These are phyloP conservation scores for Nebria salina DNA, from an alignment of 2,888 invertebrate species.

Conservation along the genomic window DNA sequence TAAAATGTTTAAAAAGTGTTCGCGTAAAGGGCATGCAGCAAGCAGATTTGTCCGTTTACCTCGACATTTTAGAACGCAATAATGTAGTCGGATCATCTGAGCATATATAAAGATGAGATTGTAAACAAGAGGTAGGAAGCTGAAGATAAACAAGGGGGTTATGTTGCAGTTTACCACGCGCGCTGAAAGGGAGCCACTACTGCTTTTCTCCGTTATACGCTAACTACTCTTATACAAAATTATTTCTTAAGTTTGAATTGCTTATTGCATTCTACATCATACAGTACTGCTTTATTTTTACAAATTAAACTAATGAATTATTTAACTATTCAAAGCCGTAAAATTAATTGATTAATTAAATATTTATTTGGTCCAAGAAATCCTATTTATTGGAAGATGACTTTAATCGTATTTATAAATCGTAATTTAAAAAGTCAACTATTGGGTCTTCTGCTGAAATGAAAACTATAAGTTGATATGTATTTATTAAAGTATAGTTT, in stretches of 20 bases:
- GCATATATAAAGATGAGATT: constrained; percentile 46
- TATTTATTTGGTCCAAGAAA: no score
- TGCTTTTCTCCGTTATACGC: neutral
- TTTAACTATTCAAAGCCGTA: no score
- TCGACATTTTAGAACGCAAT: constrained; percentile 39
- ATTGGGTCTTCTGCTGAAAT: no score
- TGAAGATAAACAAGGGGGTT: constrained; percentile 38
- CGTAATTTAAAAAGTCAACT: no score
- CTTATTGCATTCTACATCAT: no score
- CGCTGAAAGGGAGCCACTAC: neutral
- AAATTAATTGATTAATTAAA: no score
- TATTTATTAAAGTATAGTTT: neutral
- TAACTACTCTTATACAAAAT: neutral
- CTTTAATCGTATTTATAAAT: no score
- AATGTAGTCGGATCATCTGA: constrained; percentile 46
- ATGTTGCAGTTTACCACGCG: constrained; percentile 22
- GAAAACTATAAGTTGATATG: no score
- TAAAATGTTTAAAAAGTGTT: constrained; percentile 46
- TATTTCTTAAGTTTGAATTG: neutral
- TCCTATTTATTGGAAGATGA: no score
- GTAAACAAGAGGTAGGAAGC: constrained; percentile 46
- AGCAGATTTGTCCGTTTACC: constrained; percentile 22
- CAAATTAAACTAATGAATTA: no score
- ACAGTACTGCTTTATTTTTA: no score
- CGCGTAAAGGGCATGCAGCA: constrained; percentile 10